Evolutionary conservation across 2,797 vertebrate species (phyloP).

Genomic region (Myotis vivesi): DNA sequence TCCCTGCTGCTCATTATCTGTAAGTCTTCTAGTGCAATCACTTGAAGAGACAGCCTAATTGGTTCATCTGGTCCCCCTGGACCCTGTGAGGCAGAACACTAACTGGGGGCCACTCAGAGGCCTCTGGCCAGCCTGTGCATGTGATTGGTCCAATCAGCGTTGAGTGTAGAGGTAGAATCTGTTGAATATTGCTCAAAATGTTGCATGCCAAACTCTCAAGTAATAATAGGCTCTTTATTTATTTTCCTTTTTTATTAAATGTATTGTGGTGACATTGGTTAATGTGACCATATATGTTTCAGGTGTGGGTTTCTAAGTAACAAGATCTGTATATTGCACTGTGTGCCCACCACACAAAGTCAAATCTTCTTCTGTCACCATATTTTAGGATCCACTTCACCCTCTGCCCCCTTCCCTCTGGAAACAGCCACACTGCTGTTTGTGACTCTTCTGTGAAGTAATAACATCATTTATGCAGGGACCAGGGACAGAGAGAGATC

Average conservation of each 20-base stretch:
- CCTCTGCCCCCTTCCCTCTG: too few relatives aligned
- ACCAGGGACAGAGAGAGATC: neutral
- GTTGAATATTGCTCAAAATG: neutral
- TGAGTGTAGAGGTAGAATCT: neutral
- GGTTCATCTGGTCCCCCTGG: neutral
- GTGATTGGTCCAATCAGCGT: neutral
- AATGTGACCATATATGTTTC: too few relatives aligned
- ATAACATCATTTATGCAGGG: neutral
- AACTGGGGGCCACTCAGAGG: neutral
- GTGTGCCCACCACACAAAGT: too few relatives aligned
- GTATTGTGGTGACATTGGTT: too few relatives aligned
- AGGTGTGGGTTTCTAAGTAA: too few relatives aligned
- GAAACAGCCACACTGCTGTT: too few relatives aligned
- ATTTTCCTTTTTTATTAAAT: too few relatives aligned
- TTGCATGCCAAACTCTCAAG: neutral
- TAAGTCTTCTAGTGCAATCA: neutral
- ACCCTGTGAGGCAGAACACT: too few relatives aligned
- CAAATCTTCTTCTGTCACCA: too few relatives aligned
- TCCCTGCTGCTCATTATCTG: neutral
- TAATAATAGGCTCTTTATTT: neutral
- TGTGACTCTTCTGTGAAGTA: neutral
- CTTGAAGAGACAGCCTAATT: neutral
- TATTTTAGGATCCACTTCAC: too few relatives aligned
- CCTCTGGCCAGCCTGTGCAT: neutral
- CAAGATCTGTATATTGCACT: too few relatives aligned